A percentile compares a stretch with the other conserved stretches of the same genome.
These are phyloP conservation scores for Alca torda DNA, from an alignment of 2,797 vertebrate species.

Conservation along the genomic window DNA sequence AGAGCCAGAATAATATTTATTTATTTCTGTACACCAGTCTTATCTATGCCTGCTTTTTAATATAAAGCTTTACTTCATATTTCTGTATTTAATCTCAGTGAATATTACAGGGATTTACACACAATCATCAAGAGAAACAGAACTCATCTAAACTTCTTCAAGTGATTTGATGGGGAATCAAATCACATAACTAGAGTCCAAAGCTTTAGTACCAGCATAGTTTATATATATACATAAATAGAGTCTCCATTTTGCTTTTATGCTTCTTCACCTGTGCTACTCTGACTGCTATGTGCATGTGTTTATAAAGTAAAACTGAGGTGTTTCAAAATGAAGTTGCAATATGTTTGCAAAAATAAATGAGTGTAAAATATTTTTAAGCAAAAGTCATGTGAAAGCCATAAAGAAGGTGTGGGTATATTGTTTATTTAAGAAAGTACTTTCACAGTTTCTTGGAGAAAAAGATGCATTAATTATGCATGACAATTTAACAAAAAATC, in stretches of 20 bases:
- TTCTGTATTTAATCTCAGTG: neutral
- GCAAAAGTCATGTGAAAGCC: neutral
- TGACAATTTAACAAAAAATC: neutral
- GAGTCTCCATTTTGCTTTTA: neutral
- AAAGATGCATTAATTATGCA: neutral
- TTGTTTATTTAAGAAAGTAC: slow-evolving; percentile 29
- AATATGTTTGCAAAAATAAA: neutral
- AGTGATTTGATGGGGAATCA: neutral
- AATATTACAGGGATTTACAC: neutral
- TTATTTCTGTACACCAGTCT: neutral
- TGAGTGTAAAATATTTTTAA: neutral
- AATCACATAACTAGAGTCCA: neutral
- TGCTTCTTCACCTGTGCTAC: neutral
- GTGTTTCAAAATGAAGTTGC: neutral
- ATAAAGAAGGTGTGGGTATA: neutral
- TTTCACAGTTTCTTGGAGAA: slow-evolving; percentile 27
- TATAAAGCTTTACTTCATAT: neutral
- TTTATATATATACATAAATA: neutral
- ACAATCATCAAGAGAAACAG: neutral
- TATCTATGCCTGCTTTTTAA: neutral
- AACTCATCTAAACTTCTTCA: neutral
- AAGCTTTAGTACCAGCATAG: neutral
- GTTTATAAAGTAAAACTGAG: neutral
- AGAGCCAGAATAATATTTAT: neutral
- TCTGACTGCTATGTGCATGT: neutral